A percentile compares a stretch with the other conserved stretches of the same genome.
These are phyloP conservation scores for Dipodomys stephensi DNA, from an alignment of 2,113 vertebrate species.

Conservation along the genomic window DNA sequence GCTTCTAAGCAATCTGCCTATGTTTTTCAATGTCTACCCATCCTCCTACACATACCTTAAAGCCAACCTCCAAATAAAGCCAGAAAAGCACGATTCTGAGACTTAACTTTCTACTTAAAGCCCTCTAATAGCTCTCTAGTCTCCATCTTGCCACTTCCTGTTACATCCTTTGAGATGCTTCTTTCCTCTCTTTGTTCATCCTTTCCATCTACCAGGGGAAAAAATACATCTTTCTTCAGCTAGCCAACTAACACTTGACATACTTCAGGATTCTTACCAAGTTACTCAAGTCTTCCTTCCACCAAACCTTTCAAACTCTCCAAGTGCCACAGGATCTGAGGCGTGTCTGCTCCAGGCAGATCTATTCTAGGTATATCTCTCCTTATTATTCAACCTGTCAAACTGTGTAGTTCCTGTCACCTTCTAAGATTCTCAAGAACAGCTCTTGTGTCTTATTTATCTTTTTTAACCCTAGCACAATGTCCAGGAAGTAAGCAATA, in stretches of 20 bases:
- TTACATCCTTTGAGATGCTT: background rate
- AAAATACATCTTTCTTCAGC: background rate
- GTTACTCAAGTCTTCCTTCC: background rate
- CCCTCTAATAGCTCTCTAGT: background rate
- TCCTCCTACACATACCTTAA: accelerated
- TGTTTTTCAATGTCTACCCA: background rate
- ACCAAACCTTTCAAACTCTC: background rate
- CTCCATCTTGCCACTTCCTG: background rate
- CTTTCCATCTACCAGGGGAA: background rate
- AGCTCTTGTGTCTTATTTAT: background rate
- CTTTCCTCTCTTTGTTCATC: background rate
- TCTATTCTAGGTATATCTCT: background rate
- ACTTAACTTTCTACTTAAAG: background rate
- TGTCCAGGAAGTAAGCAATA: background rate
- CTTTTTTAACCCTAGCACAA: slow-evolving; percentile 43
- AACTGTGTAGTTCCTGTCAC: background rate
- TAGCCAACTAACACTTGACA: slow-evolving; percentile 12
- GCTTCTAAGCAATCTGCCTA: background rate
- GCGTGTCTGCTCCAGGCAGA: too few relatives aligned
- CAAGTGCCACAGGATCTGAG: background rate
- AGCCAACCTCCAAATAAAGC: background rate
- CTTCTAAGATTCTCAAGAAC: background rate
- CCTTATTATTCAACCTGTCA: background rate
- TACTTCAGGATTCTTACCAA: background rate
- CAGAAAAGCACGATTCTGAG: background rate